Base-by-base conservation (phyloP, 2,888 invertebrate genomes). In the Heliconius ismenius region DNA sequence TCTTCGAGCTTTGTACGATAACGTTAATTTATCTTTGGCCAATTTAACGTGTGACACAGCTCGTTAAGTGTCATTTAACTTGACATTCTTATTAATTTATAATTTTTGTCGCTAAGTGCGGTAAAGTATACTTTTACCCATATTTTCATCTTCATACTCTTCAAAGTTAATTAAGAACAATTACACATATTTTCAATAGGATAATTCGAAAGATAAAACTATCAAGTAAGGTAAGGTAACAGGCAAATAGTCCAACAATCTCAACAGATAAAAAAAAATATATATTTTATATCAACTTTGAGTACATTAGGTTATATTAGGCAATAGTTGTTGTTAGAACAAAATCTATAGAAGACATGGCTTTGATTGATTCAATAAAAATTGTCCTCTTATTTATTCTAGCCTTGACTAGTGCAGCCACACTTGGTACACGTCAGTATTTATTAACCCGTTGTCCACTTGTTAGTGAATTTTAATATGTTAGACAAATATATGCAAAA, bases 391-490 rank as follows among this genome's bases (percentile, higher is more conserved):
- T 28, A 69, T 58, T 68, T 76, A 49, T 21, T 49, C 49, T 49
- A 78, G 49, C 79, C 78, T 78, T 79, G 79, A 67, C 64, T 58
- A 64, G 67, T 63, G 49, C 75, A 77, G 73, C 73, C 43, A 69
- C 36, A 73, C 60, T 60, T 11, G 21, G 21, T 70, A n/a, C n/a
- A 54, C n/a, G 54, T 70, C 49, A 70, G 49, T 28, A 32, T n/a
- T 70, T 54, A 68, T 9, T 32, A 28, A 70, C 54, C 10, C 21
- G 13, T 68, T 62, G 62, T 10, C 62, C 26, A 62, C 13, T 26
- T 62, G 26, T 15, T 62, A 13, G 26, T 62, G 15, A 58, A 58
- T 58, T n/a, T n/a, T 58, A n/a, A n/a, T n/a, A 58, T 58, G 49
- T 0, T 18, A 21, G 11, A 39, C 39, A 39, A 49, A 49, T 49